Evolutionary conservation across 2,888 invertebrate genomes (phyloP), one percentile per base, ranked within the genome.

Genomic region (Sturmia bella): DNA sequence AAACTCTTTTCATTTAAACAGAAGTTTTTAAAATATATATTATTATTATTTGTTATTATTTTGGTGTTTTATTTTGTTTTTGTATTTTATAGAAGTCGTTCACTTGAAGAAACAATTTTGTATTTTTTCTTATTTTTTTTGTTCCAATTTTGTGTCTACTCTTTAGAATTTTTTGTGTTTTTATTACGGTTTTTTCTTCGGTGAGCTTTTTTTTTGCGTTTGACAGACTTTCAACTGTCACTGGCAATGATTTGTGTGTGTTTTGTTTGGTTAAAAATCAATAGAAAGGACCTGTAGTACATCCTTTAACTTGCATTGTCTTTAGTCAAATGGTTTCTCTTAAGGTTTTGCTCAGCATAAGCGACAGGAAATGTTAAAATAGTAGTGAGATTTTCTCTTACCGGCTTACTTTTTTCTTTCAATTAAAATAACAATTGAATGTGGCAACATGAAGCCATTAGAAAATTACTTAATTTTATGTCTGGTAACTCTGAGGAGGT

Each of bases 251-350:
- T 15, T 24, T 3, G 48, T 50, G 17, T 54, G 52, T 66, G 19
- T 19, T 19, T 39, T 66, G 9, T 57, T 73, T 83, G 48, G 77
- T 77, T 84, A 85, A 86, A 87, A 87, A 87, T 87, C 87, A 84
- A 87, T 87, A 86, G 84, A 85, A 86, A 87, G 87, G 84, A 86
- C 86, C 86, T 87, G 87, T 86, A 84, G 86, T 86, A 84, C 84
- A 75, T 85, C 77, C 81, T 84, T 81, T 70, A 39, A n/a, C 12
- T 19, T 56, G 4, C 21, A 43, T 27, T 59, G 11, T 39, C 27
- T 21, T 48, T 12, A 41, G 11, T n/a, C 15, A 54, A 41, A 45
- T 19, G 7, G 3, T 37, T 50, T 70, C 79, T 81, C 68, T 80
- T 72, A 76, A 80, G 48, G 9, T 32, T n/a, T 39, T 21, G 3